Evolutionary conservation across 1,140 invertebrate species (phyloP).

Genomic region (Neodiprion virginianus): DNA sequence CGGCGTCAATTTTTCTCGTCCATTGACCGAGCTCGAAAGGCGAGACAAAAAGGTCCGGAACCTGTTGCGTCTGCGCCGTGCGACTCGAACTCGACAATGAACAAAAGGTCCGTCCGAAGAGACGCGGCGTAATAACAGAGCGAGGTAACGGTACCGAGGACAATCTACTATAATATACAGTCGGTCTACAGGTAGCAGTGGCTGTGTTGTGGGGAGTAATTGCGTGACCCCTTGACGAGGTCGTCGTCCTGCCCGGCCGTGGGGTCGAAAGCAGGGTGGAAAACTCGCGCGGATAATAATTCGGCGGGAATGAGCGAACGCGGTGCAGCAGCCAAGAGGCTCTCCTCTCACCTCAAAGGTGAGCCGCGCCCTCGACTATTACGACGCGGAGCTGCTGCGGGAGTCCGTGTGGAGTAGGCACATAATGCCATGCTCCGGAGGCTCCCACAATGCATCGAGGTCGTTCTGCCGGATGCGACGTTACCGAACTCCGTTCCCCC

Average conservation of each 20-base stretch:
- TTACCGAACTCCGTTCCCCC: background rate
- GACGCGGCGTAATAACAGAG: background rate
- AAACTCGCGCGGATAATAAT: too few relatives aligned
- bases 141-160: background rate
- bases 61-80: background rate
- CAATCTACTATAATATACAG: background rate
- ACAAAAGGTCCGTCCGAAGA: background rate
- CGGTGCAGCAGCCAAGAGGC: background rate
- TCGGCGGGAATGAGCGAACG: too few relatives aligned
- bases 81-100: background rate
- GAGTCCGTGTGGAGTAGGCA: background rate
- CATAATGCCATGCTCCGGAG: background rate
- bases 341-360: background rate
- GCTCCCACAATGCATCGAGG: slow-evolving; percentile 1
- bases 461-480: slow-evolving; percentile 1
- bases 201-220: background rate
- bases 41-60: background rate
- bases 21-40: background rate
- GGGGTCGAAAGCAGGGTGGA: background rate
- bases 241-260: background rate
- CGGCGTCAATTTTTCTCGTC: background rate
- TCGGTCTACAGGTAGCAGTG: background rate
- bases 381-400: background rate
- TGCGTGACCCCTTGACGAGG: background rate
- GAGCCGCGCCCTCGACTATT: background rate